A percentile compares a stretch with the other conserved stretches of the same genome.
phyloP scores from a whole-genome alignment of 2,797 vertebrate species.

The Hippoglossus hippoglossus region DNA sequence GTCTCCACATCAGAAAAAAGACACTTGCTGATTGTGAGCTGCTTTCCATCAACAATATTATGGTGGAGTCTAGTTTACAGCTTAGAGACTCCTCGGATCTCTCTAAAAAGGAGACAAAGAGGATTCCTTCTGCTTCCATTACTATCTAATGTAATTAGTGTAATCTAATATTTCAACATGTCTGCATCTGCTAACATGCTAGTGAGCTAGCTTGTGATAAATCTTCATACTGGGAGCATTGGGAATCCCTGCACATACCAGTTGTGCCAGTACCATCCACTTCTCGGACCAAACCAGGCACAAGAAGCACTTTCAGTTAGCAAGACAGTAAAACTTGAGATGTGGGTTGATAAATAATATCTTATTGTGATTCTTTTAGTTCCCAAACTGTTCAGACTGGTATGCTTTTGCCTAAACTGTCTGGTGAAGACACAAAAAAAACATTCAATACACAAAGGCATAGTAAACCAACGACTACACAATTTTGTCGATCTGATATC shows the following conservation, averaged over 20 bases:
- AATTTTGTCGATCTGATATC: no score
- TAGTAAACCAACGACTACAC: no score
- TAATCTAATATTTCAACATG: slow-evolving; percentile 75
- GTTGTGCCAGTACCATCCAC: slow-evolving; percentile 20
- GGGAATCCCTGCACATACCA: slow-evolving; percentile 65
- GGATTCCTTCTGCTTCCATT: slow-evolving; percentile 75
- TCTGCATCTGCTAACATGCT: slow-evolving; percentile 68
- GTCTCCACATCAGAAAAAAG: slow-evolving; percentile 48
- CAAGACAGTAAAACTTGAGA: not conserved
- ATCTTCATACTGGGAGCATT: slow-evolving; percentile 71
- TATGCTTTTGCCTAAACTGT: slow-evolving; percentile 41
- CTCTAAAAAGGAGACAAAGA: slow-evolving; percentile 70
- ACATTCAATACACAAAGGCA: no score
- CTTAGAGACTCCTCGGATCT: slow-evolving; percentile 65
- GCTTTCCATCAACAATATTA: slow-evolving; percentile 64
- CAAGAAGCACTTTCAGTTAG: slow-evolving; percentile 18
- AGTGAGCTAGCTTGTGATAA: slow-evolving; percentile 70
- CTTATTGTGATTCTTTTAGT: no score
- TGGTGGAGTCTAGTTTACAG: slow-evolving; percentile 65
- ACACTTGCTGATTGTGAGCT: slow-evolving; percentile 52
- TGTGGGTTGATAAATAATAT: no score
- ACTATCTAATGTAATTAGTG: slow-evolving; percentile 74
- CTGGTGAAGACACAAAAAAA: slow-evolving; percentile 9
- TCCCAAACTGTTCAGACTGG: not conserved
- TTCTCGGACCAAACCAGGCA: slow-evolving; percentile 4